These are phyloP conservation scores for Epinotia bilunana DNA, from an alignment of 2,888 invertebrate genomes.

Conservation along the genomic window DNA sequence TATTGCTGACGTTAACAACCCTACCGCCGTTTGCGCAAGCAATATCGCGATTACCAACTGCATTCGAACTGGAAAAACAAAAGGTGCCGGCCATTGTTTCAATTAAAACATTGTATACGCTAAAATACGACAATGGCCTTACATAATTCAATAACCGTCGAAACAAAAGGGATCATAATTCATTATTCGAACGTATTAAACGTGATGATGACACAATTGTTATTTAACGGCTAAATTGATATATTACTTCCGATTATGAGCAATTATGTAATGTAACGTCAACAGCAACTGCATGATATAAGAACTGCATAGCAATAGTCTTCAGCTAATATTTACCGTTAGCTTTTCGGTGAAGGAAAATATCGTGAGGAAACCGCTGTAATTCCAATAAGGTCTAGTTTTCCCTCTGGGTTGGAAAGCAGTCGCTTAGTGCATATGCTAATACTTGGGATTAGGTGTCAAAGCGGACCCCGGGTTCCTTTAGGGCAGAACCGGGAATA, in stretches of 20 bases:
- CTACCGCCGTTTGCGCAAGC: conserved; percentile 18
- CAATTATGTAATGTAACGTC: background rate
- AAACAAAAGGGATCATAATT: conserved; percentile 34
- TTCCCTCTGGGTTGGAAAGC: too few relatives aligned
- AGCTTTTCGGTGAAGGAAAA: too few relatives aligned
- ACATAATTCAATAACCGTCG: conserved; percentile 31
- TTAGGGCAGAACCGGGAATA: too few relatives aligned
- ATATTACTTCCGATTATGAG: conserved; percentile 1
- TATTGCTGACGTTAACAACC: conserved; percentile 26
- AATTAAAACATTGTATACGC: conserved; percentile 35
- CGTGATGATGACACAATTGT: conserved; percentile 19
- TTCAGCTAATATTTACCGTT: too few relatives aligned
- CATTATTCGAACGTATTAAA: conserved; percentile 32
- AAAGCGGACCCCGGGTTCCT: too few relatives aligned
- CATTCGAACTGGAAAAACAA: conserved; percentile 36
- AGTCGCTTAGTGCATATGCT: too few relatives aligned
- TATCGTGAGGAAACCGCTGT: too few relatives aligned
- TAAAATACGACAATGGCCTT: conserved; percentile 30
- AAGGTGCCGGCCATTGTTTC: conserved; percentile 37
- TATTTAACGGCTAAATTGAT: background rate
- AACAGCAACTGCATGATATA: background rate
- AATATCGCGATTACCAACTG: conserved; percentile 27
- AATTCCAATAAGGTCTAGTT: too few relatives aligned
- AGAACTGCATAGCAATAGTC: too few relatives aligned
- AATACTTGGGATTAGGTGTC: too few relatives aligned